Evolutionary conservation across 2,113 vertebrate species (phyloP).

Genomic region (Aythya baeri): DNA sequence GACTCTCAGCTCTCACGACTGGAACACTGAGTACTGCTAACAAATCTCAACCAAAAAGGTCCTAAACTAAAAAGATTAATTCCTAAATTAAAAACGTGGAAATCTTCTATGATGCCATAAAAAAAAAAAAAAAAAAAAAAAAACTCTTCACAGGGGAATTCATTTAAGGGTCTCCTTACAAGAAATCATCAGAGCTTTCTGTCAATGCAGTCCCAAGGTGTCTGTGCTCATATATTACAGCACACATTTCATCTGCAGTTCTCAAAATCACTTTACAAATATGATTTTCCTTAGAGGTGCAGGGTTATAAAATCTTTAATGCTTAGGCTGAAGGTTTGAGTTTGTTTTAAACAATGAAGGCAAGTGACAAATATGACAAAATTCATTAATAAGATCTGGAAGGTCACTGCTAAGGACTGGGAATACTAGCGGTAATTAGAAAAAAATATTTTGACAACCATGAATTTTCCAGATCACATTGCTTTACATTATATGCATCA

Average conservation of each 20-base stretch:
- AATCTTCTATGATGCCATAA: not conserved
- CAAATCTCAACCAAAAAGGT: not conserved
- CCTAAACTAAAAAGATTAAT: not conserved
- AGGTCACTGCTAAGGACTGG: not conserved
- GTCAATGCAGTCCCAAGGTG: not conserved
- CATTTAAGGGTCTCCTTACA: not conserved
- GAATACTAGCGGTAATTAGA: not conserved
- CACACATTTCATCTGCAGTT: not conserved
- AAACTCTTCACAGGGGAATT: not conserved
- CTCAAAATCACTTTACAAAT: not conserved
- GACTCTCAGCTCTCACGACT: not conserved
- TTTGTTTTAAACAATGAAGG: not conserved
- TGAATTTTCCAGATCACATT: not conserved
- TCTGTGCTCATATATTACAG: not conserved
- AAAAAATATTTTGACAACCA: not conserved
- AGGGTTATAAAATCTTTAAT: not conserved
- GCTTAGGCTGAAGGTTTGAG: not conserved
- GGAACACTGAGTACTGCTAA: not conserved
- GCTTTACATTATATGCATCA: not conserved
- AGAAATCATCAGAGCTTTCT: not conserved
- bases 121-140: too few relatives aligned
- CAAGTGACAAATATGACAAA: not conserved
- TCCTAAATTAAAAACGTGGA: not conserved
- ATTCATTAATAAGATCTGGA: not conserved
- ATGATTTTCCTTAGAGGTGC: not conserved